These are phyloP conservation scores for Protobothrops mucrosquamatus DNA, from an alignment of 2,113 vertebrate species.

Conservation along the genomic window DNA sequence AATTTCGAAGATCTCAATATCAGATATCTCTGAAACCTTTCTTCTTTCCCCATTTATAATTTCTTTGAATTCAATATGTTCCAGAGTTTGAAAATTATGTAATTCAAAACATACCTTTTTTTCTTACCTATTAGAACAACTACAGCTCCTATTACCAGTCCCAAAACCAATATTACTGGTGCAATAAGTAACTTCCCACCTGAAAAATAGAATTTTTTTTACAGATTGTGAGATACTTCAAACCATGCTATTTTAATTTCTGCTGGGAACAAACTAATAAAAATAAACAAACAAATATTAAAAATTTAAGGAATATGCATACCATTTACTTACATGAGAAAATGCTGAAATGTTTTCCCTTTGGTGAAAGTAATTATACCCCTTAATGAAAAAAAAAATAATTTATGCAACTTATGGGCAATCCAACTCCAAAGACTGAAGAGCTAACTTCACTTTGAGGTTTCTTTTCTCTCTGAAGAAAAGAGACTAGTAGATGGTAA, in stretches of 20 bases:
- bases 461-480: neutral
- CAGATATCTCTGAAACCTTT: neutral
- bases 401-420: neutral
- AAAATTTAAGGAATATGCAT: neutral
- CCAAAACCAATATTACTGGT: conserved; percentile 87
- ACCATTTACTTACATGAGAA: neutral
- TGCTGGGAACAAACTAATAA: neutral
- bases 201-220: conserved; percentile 63
- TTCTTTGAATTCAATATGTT: neutral
- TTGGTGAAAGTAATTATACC: neutral
- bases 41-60: neutral
- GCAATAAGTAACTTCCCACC: conserved; percentile 91
- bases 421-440: neutral
- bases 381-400: neutral
- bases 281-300: neutral
- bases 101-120: neutral
- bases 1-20: neutral
- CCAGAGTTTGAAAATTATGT: neutral
- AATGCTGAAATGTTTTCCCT: neutral
- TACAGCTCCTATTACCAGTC: conserved; percentile 89
- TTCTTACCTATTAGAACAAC: conserved; percentile 92
- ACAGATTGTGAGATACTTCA: neutral
- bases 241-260: conserved; percentile 11
- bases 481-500: neutral
- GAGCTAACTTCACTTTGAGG: neutral